A percentile compares a stretch with the other conserved stretches of the same genome.
These are phyloP conservation scores for Hydrozoanthus tunicans DNA, from an alignment of 64 coral and sea anemone species.

Conservation along the genomic window DNA sequence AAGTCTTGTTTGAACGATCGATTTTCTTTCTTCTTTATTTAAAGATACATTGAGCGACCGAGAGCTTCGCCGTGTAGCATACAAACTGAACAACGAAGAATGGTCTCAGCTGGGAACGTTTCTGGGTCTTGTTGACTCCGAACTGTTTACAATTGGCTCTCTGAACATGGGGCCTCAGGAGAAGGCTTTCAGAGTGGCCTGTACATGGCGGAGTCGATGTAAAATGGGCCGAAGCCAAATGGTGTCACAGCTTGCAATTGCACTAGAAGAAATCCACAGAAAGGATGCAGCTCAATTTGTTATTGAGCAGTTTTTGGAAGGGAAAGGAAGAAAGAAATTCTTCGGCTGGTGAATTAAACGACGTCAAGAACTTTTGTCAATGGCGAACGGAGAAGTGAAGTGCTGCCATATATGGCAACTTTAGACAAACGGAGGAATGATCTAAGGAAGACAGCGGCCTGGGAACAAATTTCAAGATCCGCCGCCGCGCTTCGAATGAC, in stretches of 20 bases:
- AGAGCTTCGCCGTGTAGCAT: slow-evolving; percentile 87
- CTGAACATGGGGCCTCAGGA: slow-evolving; percentile 93
- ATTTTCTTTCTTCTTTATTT: neutral
- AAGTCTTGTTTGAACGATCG: neutral
- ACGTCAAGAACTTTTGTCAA: neutral
- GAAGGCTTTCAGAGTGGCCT: slow-evolving; percentile 82
- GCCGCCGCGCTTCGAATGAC: no score
- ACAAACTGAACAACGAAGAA: slow-evolving; percentile 90
- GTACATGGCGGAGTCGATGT: slow-evolving; percentile 70
- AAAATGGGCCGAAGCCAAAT: slow-evolving; percentile 77
- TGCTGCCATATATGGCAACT: no score
- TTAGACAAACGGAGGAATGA: no score
- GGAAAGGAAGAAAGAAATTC: slow-evolving; percentile 88
- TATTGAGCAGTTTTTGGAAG: slow-evolving; percentile 84
- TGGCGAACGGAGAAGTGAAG: no score
- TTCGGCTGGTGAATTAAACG: slow-evolving; percentile 66
- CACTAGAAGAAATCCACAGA: slow-evolving; percentile 84
- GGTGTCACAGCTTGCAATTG: slow-evolving; percentile 82
- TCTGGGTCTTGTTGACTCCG: slow-evolving; percentile 73
- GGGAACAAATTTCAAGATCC: no score
- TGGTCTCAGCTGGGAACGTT: slow-evolving; percentile 96
- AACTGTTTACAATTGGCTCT: slow-evolving; percentile 64
- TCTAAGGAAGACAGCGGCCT: no score
- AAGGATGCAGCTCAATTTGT: slow-evolving; percentile 95
- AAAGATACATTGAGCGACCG: slow-evolving; percentile 79